A percentile compares a stretch with the other conserved stretches of the same genome.
These are phyloP conservation scores for Ennomos quercinarius DNA, from an alignment of 2,888 invertebrate genomes.

Conservation along the genomic window DNA sequence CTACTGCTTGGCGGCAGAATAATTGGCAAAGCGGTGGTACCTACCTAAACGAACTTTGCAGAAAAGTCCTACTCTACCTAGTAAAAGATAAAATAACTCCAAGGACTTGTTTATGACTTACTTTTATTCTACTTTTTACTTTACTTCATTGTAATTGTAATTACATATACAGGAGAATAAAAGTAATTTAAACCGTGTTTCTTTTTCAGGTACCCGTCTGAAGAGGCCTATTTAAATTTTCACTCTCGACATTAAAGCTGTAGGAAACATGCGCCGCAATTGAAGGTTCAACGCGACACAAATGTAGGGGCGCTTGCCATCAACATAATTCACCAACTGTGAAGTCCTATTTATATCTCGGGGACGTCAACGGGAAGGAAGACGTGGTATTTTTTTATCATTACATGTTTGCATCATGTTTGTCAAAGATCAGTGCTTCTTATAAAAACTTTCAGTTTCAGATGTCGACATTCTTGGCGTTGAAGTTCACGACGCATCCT, in stretches of 20 bases:
- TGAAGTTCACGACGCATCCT: too few species aligned
- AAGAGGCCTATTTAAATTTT: conserved; percentile 38
- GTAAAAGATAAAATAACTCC: conserved; percentile 18
- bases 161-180: conserved; percentile 13
- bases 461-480: too few species aligned
- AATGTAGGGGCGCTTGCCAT: conserved; percentile 44
- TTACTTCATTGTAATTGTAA: too few species aligned
- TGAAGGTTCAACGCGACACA: conserved; percentile 51
- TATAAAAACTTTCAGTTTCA: too few species aligned
- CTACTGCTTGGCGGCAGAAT: too few species aligned
- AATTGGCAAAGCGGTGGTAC: too few species aligned
- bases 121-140: too few species aligned
- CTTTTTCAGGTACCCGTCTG: conserved; percentile 25
- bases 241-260: conserved; percentile 35
- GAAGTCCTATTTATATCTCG: conserved; percentile 18
- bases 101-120: conserved; percentile 17
- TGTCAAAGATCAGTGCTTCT: too few species aligned
- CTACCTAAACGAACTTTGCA: too few species aligned
- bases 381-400: background rate
- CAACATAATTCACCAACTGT: conserved; percentile 44
- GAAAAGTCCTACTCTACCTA: too few species aligned
- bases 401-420: too few species aligned
- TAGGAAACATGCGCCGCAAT: conserved; percentile 42
- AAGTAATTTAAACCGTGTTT: conserved; percentile 26
- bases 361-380: background rate